phyloP scores from a whole-genome alignment of 2,797 vertebrate species.

The Gallinago solitaria region DNA sequence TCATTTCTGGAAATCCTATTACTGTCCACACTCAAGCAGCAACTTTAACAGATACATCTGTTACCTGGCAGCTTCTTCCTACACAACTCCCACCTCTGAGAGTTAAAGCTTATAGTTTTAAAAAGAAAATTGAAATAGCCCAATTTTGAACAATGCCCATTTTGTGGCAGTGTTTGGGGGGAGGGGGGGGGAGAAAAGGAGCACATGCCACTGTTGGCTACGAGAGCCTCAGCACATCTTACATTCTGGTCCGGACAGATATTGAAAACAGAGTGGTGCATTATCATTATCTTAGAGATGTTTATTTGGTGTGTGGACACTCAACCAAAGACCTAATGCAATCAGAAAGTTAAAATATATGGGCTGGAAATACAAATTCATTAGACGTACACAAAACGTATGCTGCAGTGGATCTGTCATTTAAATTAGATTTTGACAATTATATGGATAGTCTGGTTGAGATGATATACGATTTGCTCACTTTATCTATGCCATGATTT shows the following conservation, averaged over 20 bases:
- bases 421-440: slow-evolving; percentile 63
- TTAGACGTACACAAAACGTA: slow-evolving; percentile 58
- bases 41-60: slow-evolving; percentile 62
- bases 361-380: slow-evolving; percentile 67
- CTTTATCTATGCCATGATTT: slow-evolving; percentile 53
- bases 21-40: slow-evolving; percentile 69
- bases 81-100: slow-evolving; percentile 54
- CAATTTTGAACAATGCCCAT: slow-evolving; percentile 42
- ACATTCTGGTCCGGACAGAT: background rate
- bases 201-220: background rate
- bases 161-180: background rate
- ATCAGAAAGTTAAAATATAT: slow-evolving; percentile 69
- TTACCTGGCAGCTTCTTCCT: slow-evolving; percentile 60
- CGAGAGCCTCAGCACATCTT: background rate
- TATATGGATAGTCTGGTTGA: slow-evolving; percentile 73
- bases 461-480: slow-evolving; percentile 64
- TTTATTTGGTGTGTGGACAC: slow-evolving; percentile 58
- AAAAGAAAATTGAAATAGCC: slow-evolving; percentile 68
- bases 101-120: slow-evolving; percentile 61
- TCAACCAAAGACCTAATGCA: slow-evolving; percentile 30
- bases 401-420: slow-evolving; percentile 33
- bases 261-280: slow-evolving; percentile 13
- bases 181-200: background rate
- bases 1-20: slow-evolving; percentile 74
- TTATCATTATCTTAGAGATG: slow-evolving; percentile 48